These are phyloP conservation scores for Myripristis murdjan DNA, from an alignment of 2,797 vertebrate species.

Conservation along the genomic window DNA sequence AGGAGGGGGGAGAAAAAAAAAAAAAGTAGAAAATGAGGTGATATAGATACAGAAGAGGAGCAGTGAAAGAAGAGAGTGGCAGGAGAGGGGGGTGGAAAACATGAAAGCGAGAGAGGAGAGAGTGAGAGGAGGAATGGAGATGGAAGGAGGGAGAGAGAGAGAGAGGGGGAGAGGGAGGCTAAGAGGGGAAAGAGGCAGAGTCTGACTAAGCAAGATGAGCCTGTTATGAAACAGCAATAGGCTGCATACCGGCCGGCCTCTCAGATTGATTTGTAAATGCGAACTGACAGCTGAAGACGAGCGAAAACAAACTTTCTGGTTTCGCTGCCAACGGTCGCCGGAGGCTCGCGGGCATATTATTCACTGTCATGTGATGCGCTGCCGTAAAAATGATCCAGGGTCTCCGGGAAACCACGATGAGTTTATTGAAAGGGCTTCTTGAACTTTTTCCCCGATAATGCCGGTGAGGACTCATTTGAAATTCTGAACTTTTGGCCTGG, in stretches of 20 bases:
- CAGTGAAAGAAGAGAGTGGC: not conserved
- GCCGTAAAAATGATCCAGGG: constrained; percentile 46
- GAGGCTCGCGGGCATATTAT: constrained; percentile 64
- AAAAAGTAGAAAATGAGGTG: constrained; percentile 4
- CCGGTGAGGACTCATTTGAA: no score
- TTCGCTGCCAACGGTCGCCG: constrained; percentile 75
- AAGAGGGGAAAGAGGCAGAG: constrained; percentile 22
- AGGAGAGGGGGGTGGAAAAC: no score
- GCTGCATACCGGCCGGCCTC: constrained; percentile 61
- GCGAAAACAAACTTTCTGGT: constrained; percentile 80
- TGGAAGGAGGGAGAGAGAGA: no score
- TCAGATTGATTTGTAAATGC: constrained; percentile 79
- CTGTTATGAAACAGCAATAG: constrained; percentile 70
- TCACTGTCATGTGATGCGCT: constrained; percentile 66
- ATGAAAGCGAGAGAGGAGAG: no score
- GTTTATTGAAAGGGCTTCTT: constrained; percentile 1
- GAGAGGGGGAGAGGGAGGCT: constrained; percentile 12
- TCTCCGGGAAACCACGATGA: constrained; percentile 24
- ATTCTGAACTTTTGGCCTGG: not conserved
- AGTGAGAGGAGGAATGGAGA: not conserved
- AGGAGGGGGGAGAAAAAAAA: constrained; percentile 1
- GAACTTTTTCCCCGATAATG: no score
- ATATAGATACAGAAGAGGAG: not conserved
- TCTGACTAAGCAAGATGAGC: constrained; percentile 74
- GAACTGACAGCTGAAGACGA: constrained; percentile 78